Percentiles rank a stretch among this genome's conserved stretches.
These are phyloP conservation scores for Ploceus nigricollis DNA, from an alignment of 2,113 vertebrate genomes.

Conservation along the genomic window DNA sequence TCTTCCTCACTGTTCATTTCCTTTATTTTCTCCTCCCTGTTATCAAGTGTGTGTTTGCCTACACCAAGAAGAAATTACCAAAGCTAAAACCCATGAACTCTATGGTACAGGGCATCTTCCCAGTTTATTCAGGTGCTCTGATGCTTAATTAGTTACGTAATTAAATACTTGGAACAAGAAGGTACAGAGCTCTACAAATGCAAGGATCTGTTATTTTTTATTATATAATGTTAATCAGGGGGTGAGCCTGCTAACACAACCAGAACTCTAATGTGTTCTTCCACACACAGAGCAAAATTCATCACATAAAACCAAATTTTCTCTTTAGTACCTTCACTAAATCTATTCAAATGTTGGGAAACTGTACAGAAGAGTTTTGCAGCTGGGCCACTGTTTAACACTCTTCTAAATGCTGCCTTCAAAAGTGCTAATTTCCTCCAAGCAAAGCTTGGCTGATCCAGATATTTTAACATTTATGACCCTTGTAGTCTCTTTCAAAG, in stretches of 20 bases:
- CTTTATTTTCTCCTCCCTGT: background rate
- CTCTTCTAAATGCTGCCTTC: background rate
- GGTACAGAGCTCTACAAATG: background rate
- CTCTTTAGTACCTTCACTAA: background rate
- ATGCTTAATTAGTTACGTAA: background rate
- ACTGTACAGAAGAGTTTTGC: background rate
- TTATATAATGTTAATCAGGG: background rate
- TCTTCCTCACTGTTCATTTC: background rate
- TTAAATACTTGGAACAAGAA: background rate
- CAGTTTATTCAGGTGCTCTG: background rate
- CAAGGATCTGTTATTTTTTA: background rate
- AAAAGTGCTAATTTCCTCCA: background rate
- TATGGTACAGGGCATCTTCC: background rate
- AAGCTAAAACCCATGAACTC: background rate
- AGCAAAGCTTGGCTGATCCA: background rate
- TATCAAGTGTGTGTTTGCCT: background rate
- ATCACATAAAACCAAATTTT: background rate
- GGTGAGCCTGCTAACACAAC: background rate
- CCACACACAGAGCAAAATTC: background rate
- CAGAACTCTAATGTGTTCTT: background rate
- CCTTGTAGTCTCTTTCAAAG: background rate
- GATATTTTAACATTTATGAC: constrained; percentile 9
- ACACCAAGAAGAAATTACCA: background rate
- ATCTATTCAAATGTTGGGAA: background rate
- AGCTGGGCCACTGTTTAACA: background rate